A percentile compares a stretch with the other conserved stretches of the same genome.
Conservation (phyloP, 1,140 invertebrate genomes). For the Bombus confusus region DNA sequence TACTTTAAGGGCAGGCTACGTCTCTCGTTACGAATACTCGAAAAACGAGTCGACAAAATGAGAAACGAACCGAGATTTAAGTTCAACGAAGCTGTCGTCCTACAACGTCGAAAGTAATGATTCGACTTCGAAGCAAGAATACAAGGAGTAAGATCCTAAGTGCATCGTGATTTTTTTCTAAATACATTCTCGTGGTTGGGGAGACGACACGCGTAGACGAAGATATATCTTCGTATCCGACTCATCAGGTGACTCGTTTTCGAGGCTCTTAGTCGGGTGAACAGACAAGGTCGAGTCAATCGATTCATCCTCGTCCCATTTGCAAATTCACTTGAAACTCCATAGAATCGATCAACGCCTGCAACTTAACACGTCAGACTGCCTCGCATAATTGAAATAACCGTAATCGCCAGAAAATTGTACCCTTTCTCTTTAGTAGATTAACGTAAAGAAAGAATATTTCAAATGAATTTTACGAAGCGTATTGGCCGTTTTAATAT, state of each 20-base stretch:
- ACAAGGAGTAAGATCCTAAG: too few relatives aligned
- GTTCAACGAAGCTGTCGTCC: background rate
- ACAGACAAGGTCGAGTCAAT: slow-evolving; percentile 18
- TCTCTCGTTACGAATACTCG: background rate
- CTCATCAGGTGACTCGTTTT: background rate
- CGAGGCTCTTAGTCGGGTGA: slow-evolving; percentile 8
- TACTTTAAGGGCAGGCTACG: background rate
- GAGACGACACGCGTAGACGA: background rate
- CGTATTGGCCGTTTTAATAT: background rate
- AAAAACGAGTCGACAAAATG: background rate
- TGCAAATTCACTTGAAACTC: slow-evolving; percentile 45
- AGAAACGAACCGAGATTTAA: background rate
- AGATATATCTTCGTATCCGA: background rate
- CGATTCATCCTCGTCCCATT: slow-evolving; percentile 55
- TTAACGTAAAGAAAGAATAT: background rate
- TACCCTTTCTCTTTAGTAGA: background rate
- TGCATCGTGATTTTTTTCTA: background rate
- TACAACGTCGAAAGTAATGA: background rate
- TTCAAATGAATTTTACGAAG: background rate
- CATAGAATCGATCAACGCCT: slow-evolving; percentile 45
- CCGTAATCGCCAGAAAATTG: background rate
- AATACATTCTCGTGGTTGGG: background rate
- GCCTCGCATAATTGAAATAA: background rate
- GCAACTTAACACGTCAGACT: background rate
- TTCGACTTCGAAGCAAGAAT: background rate